Evolutionary conservation across 2,797 vertebrate genomes (phyloP).

Genomic region (Pseudochromis fuscus): DNA sequence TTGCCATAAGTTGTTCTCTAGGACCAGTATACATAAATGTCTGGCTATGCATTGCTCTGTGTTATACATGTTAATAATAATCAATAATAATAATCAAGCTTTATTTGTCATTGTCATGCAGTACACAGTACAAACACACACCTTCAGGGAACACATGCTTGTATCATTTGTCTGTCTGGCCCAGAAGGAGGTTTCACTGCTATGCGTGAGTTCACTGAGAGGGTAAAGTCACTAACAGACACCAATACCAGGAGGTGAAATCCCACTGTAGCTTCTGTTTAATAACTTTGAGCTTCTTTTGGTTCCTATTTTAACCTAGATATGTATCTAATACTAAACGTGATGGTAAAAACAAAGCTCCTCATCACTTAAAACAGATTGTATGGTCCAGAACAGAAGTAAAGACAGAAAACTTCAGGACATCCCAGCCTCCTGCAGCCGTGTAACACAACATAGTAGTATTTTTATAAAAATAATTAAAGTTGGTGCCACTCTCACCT

Average conservation of each 20-base stretch:
- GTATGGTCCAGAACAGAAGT: not conserved
- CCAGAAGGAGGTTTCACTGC: conserved; percentile 5
- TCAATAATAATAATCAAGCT: too few species aligned
- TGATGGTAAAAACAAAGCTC: not conserved
- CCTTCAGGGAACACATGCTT: conserved; percentile 10
- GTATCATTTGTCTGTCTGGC: conserved; percentile 10
- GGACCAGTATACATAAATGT: not conserved
- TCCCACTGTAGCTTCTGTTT: not conserved
- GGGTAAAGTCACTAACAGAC: not conserved
- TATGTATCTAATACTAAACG: not conserved
- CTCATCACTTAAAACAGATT: not conserved
- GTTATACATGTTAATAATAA: not conserved
- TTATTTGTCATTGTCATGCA: too few species aligned
- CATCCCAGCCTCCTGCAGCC: not conserved
- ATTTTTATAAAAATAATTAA: not conserved
- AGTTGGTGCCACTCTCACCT: conserved; percentile 83
- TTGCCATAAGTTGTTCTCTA: not conserved
- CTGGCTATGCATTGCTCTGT: not conserved
- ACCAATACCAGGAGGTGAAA: not conserved
- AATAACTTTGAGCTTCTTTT: not conserved
- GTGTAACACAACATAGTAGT: not conserved
- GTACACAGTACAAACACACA: too few species aligned
- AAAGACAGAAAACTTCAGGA: not conserved
- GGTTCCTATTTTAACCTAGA: not conserved
- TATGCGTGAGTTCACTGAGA: not conserved